phyloP scores from a whole-genome alignment of 2,113 vertebrate genomes.

The Mormyrus lacerda region DNA sequence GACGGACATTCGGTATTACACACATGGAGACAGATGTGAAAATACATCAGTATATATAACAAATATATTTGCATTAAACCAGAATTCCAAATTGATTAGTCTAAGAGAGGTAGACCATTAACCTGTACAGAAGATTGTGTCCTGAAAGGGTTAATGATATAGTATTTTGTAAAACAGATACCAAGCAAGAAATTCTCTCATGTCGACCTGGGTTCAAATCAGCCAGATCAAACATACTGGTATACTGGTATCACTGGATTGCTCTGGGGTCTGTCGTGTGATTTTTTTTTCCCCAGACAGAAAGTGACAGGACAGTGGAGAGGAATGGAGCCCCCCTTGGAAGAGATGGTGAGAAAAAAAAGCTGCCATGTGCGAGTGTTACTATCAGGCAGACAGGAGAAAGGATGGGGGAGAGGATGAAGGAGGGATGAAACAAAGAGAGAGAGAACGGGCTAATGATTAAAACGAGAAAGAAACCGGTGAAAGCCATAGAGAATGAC shows the following conservation, averaged over 20 bases:
- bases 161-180: neutral
- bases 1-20: neutral
- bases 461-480: neutral
- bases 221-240: neutral
- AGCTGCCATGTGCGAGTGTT: neutral
- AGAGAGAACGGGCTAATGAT: neutral
- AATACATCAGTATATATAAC: too few species aligned
- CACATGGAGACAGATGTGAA: neutral
- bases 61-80: neutral
- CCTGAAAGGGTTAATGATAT: neutral
- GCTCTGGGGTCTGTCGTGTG: neutral
- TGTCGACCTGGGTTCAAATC: neutral
- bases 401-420: neutral
- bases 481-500: neutral
- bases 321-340: neutral
- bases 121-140: neutral
- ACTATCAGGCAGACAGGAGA: neutral
- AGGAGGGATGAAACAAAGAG: neutral
- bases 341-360: neutral
- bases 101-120: neutral
- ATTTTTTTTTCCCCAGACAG: neutral
- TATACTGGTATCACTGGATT: neutral
- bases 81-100: neutral
- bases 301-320: neutral
- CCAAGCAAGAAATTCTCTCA: neutral